These are phyloP conservation scores for Chelidonichthys spinosus DNA, from an alignment of 2,797 vertebrate species.

Conservation along the genomic window DNA sequence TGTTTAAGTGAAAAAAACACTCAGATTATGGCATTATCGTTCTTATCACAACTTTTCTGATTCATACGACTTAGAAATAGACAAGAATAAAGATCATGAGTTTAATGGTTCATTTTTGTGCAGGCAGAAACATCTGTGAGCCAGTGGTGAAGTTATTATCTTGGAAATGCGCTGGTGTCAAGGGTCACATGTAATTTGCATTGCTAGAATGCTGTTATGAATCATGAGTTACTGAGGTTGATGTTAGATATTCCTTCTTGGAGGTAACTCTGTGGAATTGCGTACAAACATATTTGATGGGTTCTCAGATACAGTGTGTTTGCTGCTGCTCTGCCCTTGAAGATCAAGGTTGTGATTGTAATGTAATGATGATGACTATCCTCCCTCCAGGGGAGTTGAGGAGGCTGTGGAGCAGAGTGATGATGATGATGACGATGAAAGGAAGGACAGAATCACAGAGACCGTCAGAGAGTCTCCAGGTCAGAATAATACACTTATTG, in stretches of 20 bases:
- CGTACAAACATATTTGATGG: neutral
- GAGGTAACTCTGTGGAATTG: neutral
- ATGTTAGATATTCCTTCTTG: neutral
- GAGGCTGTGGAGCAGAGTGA: slow-evolving; percentile 36
- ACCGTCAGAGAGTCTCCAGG: slow-evolving; percentile 55
- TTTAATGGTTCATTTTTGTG: too few species aligned
- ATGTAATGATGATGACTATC: slow-evolving; percentile 17
- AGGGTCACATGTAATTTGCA: neutral
- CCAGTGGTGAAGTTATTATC: neutral
- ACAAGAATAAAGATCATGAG: too few species aligned
- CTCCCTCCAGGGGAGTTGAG: slow-evolving; percentile 59
- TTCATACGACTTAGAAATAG: too few species aligned
- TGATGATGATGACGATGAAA: slow-evolving; percentile 25
- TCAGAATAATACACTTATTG: slow-evolving; percentile 13
- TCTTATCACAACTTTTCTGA: too few species aligned
- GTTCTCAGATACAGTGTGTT: neutral
- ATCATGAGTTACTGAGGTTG: neutral
- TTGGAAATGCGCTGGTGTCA: neutral
- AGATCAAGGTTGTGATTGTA: slow-evolving; percentile 4
- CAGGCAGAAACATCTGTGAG: too few species aligned
- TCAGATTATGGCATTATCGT: too few species aligned
- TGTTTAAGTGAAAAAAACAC: too few species aligned
- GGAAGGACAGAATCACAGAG: slow-evolving; percentile 14
- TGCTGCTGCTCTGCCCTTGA: slow-evolving; percentile 8
- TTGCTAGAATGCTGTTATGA: neutral